Base-by-base conservation (phyloP, 1,140 invertebrate species). In the Popillia japonica region DNA sequence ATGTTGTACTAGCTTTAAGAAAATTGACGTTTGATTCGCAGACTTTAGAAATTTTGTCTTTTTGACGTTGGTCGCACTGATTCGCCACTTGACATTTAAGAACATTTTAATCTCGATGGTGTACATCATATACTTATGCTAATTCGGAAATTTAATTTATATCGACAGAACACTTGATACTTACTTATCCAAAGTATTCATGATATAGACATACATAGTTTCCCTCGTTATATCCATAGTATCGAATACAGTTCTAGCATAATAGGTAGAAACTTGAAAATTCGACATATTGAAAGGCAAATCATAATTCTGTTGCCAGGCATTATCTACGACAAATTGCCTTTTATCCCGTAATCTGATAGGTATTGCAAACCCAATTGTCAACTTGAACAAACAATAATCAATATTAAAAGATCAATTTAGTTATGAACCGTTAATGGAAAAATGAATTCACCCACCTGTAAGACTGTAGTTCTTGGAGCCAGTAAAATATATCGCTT, bases 191-290 rank as follows among this genome's bases (percentile, higher is more conserved):
- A 84, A 59, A 22, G 82, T 59, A 41, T 79, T 72, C 7, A 82
- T 79, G 34, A 83, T 77, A 55, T 83, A 83, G 68, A 81, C 78
- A 72, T 84, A 84, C 59, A 84, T 80, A 40, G 42, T 80, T 10
- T 79, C 75, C 61, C 82, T 27, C 6, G 42, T 17, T 11, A 76
- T 78, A 22, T 79, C 78, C 4, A 68, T 34, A n/a, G 83, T 77
- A 72, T 83, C 81, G 9, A 81, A 81, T 10, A 79, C 72, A 9
- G 79, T 61, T 78, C 82, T 79, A 4, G 81, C 83, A 44, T 44
- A 44, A 27, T 68, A 68, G 14, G 78, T 79, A 4, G 83, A 75
- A 2, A 81, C 81, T 40, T 68, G 48, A 17, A 83, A 81, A 44
- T 83, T 80, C 11, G 78, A 73, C 7, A 80, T 73, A 59, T 83